A percentile compares a stretch with the other conserved stretches of the same genome.
phyloP scores from a whole-genome alignment of 2,888 invertebrate species.

The Pharmacophagus antenor region DNA sequence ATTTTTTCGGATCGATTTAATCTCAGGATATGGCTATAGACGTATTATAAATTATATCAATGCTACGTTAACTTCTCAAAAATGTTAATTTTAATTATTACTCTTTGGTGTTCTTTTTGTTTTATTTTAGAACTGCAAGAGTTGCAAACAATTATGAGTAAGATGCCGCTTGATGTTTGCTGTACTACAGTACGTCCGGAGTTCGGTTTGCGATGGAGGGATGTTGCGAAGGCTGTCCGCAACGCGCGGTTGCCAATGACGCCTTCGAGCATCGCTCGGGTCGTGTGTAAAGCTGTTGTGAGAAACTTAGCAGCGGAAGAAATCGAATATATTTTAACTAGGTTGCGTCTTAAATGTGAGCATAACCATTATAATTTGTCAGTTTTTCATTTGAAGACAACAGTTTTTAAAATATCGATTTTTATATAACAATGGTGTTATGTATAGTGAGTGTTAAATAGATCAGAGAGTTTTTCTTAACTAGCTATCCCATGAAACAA shows the following conservation, averaged over 20 bases:
- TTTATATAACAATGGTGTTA: too few species aligned
- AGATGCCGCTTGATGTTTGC: slow-evolving; percentile 52
- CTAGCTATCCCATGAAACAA: too few species aligned
- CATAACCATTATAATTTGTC: neutral
- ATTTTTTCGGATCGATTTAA: too few species aligned
- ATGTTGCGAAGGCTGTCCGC: slow-evolving; percentile 48
- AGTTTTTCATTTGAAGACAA: too few species aligned
- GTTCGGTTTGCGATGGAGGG: slow-evolving; percentile 58
- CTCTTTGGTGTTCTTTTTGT: neutral
- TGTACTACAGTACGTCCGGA: slow-evolving; percentile 52
- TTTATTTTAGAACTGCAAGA: slow-evolving; percentile 51
- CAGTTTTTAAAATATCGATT: too few species aligned
- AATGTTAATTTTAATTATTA: too few species aligned
- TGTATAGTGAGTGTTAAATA: too few species aligned
- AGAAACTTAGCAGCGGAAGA: slow-evolving; percentile 45
- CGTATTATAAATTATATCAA: too few species aligned
- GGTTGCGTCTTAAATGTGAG: slow-evolving; percentile 54
- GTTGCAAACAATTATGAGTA: slow-evolving; percentile 50
- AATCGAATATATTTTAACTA: slow-evolving; percentile 48
- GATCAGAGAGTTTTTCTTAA: too few species aligned
- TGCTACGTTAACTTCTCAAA: too few species aligned
- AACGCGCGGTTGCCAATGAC: slow-evolving; percentile 55
- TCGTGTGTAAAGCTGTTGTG: slow-evolving; percentile 49
- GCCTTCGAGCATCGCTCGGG: slow-evolving; percentile 50
- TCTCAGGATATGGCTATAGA: too few species aligned